Evolutionary conservation across 2,113 vertebrate genomes (phyloP).

Genomic region (Misgurnus anguillicaudatus): DNA sequence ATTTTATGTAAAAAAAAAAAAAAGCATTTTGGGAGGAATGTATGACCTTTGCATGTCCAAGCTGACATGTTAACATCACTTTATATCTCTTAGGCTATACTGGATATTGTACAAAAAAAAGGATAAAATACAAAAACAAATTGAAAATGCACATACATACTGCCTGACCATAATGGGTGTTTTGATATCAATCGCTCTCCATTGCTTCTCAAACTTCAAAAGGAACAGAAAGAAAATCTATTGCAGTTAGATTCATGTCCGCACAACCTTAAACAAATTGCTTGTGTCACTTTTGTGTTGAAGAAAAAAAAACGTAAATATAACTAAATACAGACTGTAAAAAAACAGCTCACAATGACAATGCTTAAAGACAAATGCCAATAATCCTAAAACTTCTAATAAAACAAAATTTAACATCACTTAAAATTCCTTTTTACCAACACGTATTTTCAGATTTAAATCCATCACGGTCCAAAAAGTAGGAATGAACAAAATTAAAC

Average conservation of each 20-base stretch:
- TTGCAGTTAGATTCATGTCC: constrained; percentile 1
- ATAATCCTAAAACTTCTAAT: neutral
- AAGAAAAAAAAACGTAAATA: constrained; percentile 3
- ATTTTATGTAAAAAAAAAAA: too few species aligned
- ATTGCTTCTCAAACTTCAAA: constrained; percentile 1
- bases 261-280: neutral
- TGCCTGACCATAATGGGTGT: constrained; percentile 18
- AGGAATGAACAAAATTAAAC: constrained; percentile 56
- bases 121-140: neutral
- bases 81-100: neutral
- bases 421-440: neutral
- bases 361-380: neutral
- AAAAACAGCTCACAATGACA: neutral
- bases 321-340: neutral
- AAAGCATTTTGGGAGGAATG: neutral
- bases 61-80: neutral
- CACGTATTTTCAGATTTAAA: neutral
- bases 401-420: neutral
- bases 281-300: neutral
- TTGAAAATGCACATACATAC: constrained; percentile 4
- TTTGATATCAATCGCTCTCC: constrained; percentile 20
- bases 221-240: constrained; percentile 5
- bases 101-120: constrained; percentile 2
- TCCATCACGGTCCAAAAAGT: neutral
- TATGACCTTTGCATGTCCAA: neutral